phyloP scores from a whole-genome alignment of 2,888 invertebrate species.

The Fissipunctia ypsillon region DNA sequence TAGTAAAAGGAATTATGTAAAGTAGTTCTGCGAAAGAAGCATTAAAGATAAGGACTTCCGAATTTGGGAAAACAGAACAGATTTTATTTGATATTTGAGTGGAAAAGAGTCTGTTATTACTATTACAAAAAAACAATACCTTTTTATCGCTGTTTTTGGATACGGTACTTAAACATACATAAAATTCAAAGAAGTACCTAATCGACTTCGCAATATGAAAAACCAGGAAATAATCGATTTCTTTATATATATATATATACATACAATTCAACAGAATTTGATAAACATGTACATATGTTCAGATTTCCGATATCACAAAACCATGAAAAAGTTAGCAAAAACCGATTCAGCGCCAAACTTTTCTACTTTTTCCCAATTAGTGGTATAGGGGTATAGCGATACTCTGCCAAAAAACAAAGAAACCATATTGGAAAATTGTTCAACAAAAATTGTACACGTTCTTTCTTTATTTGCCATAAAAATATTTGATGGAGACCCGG shows the following conservation, averaged over 20 bases:
- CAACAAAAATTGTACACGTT: constrained; percentile 50
- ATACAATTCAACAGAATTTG: constrained; percentile 14
- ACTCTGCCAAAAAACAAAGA: constrained; percentile 34
- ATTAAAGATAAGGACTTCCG: constrained; percentile 17
- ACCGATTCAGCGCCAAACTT: constrained; percentile 20
- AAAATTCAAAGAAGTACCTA: neutral
- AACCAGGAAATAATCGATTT: neutral
- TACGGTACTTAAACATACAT: neutral
- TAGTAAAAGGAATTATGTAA: constrained; percentile 11
- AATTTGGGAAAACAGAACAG: neutral
- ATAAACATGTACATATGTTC: constrained; percentile 16
- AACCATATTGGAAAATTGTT: constrained; percentile 25
- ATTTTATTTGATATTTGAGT: neutral
- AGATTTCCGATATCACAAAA: neutral
- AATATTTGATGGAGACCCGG: constrained; percentile 64
- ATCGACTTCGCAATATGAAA: neutral
- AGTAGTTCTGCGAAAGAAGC: constrained; percentile 6
- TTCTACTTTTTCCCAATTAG: constrained; percentile 47
- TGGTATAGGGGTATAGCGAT: constrained; percentile 1
- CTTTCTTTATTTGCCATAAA: constrained; percentile 62
- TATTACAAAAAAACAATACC: too few relatives aligned
- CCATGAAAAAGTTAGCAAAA: constrained; percentile 17
- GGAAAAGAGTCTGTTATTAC: too few relatives aligned
- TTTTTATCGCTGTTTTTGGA: neutral
- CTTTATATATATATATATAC: too few relatives aligned